Evolutionary conservation across 2,113 vertebrate genomes (phyloP), one percentile per base, ranked within the genome.

Genomic region (Tachysurus vachellii): DNA sequence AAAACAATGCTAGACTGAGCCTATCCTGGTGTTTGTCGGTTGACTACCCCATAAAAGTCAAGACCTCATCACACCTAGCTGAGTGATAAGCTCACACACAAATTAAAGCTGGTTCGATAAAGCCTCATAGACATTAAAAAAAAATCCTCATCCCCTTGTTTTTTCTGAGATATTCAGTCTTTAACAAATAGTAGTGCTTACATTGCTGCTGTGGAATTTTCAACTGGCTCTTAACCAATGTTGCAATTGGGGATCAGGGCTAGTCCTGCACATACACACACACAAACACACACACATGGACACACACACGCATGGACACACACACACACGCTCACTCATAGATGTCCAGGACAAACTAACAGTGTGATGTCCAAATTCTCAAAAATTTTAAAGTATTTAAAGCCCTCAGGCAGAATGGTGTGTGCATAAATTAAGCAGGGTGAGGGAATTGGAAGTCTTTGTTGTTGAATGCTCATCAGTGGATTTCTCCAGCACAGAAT

Each of bases 71-170:
- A 89, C 93, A 93, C 93, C 93, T 92, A 80, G 87, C 86, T 62
- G 92, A 85, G 89, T 84, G 91, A 94, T 94, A 94, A 94, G 90
- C 88, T 56, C 85, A 88, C 64, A 42, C 85, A 92, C 91, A 93
- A 93, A 94, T 93, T 93, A 92, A 89, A 93, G 89, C 71, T 89
- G 91, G 90, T 90, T 93, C 92, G 91, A 94, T 94, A 92, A 90
- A 85, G 59, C 90, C 91, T 91, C 89, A 10, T 91, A 92, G 92
- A 89, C 88, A 57, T 76, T 11, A 44, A 59, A 76, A 59, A 76
- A 89, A 88, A 59, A 86, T 71, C 64, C 42, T 83, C 21, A 85
- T 59, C 85, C 70, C 31, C 80, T 2, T 91, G 87, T 89, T 50
- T 90, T 90, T 90, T 64, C 73, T 90, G 79, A 85, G 71, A 9